phyloP scores from a whole-genome alignment of 2,888 invertebrate species.

The Thereva unica region DNA sequence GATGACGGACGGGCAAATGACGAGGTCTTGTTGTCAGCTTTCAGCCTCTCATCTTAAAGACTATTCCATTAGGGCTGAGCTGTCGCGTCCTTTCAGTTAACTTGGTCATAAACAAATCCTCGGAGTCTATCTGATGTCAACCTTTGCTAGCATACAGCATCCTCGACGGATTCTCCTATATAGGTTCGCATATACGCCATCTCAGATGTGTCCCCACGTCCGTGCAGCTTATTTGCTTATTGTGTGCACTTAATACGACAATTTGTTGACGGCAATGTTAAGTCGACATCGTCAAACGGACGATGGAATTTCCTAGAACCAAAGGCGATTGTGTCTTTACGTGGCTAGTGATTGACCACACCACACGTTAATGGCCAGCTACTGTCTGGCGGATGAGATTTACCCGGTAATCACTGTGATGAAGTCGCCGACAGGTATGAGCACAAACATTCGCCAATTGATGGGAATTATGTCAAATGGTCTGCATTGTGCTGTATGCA shows the following conservation, averaged over 20 bases:
- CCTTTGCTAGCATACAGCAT: neutral
- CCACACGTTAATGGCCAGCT: constrained; percentile 38
- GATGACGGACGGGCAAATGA: constrained; percentile 18
- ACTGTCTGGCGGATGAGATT: constrained; percentile 32
- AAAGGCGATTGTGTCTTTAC: constrained; percentile 15
- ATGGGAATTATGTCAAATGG: constrained; percentile 40
- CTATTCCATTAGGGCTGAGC: constrained; percentile 35
- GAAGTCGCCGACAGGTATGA: constrained; percentile 30
- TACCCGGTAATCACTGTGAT: constrained; percentile 1
- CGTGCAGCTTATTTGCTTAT: constrained; percentile 39
- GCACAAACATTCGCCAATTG: constrained; percentile 36
- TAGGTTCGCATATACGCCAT: neutral
- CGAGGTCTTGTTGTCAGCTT: constrained; percentile 29
- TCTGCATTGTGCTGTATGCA: constrained; percentile 33
- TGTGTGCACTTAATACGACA: constrained; percentile 42
- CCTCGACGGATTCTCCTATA: neutral
- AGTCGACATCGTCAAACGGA: constrained; percentile 32
- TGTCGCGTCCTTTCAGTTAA: constrained; percentile 33
- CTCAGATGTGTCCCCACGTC: constrained; percentile 3
- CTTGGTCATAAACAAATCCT: constrained; percentile 23
- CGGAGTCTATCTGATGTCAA: constrained; percentile 18
- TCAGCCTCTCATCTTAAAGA: neutral
- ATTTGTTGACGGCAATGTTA: constrained; percentile 41
- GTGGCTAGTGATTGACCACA: constrained; percentile 40
- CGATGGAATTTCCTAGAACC: constrained; percentile 27